These are phyloP conservation scores for Lepidostoma basale DNA, from an alignment of 1,140 invertebrate genomes.

Conservation along the genomic window DNA sequence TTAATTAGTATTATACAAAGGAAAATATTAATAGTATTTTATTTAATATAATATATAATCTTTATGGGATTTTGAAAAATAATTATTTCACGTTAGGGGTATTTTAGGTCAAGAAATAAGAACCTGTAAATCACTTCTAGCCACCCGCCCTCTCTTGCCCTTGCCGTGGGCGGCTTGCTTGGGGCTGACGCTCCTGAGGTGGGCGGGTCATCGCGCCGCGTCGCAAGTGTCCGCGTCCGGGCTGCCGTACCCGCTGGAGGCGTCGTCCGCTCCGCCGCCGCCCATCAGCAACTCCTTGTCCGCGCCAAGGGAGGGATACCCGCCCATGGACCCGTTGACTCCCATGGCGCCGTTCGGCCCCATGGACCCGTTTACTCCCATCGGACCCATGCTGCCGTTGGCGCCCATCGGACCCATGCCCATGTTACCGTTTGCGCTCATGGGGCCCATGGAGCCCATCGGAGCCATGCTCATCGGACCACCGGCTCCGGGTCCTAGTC, in stretches of 20 bases:
- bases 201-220: conserved; percentile 61
- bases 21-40: no score
- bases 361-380: conserved; percentile 13
- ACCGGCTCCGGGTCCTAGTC: neutral
- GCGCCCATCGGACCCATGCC: neutral
- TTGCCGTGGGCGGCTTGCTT: conserved; percentile 25
- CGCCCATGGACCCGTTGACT: conserved; percentile 10
- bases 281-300: conserved; percentile 58
- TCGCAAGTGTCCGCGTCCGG: conserved; percentile 69
- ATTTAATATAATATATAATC: no score
- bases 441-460: conserved; percentile 22
- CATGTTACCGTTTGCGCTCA: neutral
- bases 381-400: conserved; percentile 9
- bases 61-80: no score
- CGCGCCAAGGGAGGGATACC: conserved; percentile 42
- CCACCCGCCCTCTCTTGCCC: conserved; percentile 35
- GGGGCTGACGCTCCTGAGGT: conserved; percentile 54
- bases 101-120: no score
- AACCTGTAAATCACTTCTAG: conserved; percentile 43
- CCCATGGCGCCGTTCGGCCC: conserved; percentile 43
- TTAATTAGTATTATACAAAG: no score
- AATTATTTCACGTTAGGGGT: neutral
- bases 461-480: conserved; percentile 8
- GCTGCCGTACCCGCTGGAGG: conserved; percentile 67
- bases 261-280: conserved; percentile 62